A percentile compares a stretch with the other conserved stretches of the same genome.
Evolutionary conservation across 2,888 invertebrate genomes (phyloP).

Genomic region (Psylliodes chrysocephalus): DNA sequence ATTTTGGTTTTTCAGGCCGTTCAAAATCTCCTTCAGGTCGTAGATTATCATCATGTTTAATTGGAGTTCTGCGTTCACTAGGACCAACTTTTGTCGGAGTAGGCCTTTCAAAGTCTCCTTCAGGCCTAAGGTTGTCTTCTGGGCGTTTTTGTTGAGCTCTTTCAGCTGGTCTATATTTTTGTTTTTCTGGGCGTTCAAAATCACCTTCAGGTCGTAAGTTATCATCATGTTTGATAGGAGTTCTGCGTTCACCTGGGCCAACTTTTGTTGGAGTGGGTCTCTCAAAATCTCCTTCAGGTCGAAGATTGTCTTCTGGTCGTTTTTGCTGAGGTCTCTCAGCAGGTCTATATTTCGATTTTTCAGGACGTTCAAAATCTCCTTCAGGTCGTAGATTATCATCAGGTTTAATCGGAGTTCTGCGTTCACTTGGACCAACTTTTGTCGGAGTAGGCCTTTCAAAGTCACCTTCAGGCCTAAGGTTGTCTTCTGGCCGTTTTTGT

Average conservation of each 20-base stretch:
- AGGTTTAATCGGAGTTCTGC: constrained; percentile 63
- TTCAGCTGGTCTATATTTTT: constrained; percentile 64
- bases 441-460: constrained; percentile 63
- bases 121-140: constrained; percentile 73
- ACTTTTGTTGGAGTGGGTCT: constrained; percentile 58
- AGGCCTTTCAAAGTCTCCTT: constrained; percentile 69
- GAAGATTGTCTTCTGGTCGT: constrained; percentile 65
- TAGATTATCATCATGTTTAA: constrained; percentile 65
- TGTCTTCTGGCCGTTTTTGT: constrained; percentile 63
- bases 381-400: constrained; percentile 65
- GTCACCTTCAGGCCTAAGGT: constrained; percentile 65
- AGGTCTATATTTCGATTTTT: constrained; percentile 57
- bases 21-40: constrained; percentile 65
- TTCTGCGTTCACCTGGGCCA: constrained; percentile 62
- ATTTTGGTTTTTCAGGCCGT: constrained; percentile 60
- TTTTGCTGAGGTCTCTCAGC: constrained; percentile 55
- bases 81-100: constrained; percentile 58
- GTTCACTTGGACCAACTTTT: constrained; percentile 58
- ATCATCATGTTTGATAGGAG: constrained; percentile 63
- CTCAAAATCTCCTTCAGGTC: constrained; percentile 63
- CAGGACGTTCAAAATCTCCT: constrained; percentile 64
- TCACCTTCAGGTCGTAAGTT: constrained; percentile 68
- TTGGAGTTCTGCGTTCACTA: constrained; percentile 63
- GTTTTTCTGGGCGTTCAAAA: constrained; percentile 60
- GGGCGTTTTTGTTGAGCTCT: constrained; percentile 63